Evolutionary conservation across 2,888 invertebrate species (phyloP), one percentile per base, ranked within the genome.

Genomic region (Amphipoea oculea): DNA sequence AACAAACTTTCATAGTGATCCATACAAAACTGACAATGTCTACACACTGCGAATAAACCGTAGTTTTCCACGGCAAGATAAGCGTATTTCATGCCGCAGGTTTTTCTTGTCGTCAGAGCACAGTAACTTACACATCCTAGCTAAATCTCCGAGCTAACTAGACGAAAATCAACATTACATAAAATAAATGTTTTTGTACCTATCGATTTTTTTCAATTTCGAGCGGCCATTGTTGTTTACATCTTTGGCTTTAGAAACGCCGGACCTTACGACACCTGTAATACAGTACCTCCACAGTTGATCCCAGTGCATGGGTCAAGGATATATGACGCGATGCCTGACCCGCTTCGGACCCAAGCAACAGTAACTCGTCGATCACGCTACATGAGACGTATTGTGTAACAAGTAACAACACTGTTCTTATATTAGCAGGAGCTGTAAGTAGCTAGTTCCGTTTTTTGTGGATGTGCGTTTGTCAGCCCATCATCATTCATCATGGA

Each of bases 291-390:
- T 4, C 5, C 4, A 20, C 14, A 51, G 48, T 40, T 60, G 60
- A 77, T 76, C 70, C 40, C 54, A 51, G 60, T 65, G 29, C 84
- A 60, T 12, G 36, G 79, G n/a, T 63, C 68, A 62, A 20, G 12
- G 66, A 42, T 77, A 73, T 74, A 77, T 74, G 57, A 65, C 42
- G 67, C 67, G 7, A 20, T 20, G 7, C 65, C 20, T 76, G 73
- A 74, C 68, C 73, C 68, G 17, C 57, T 70, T 45, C 54, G 57
- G 51, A 42, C 73, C 29, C 23, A 6, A 69, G 60, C 36, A 14
- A 54, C 65, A 57, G 65, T 79, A 63, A 45, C 45, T 72, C 67
- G 63, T 68, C 42, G 66, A 66, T 81, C 84, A 78, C 66, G 76
- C 72, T 67, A 77, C 66, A 23, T 72, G 57, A 83, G 23, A 11